These are phyloP conservation scores for Graptemys geographica DNA, from an alignment of 2,797 vertebrate genomes.

Conservation along the genomic window DNA sequence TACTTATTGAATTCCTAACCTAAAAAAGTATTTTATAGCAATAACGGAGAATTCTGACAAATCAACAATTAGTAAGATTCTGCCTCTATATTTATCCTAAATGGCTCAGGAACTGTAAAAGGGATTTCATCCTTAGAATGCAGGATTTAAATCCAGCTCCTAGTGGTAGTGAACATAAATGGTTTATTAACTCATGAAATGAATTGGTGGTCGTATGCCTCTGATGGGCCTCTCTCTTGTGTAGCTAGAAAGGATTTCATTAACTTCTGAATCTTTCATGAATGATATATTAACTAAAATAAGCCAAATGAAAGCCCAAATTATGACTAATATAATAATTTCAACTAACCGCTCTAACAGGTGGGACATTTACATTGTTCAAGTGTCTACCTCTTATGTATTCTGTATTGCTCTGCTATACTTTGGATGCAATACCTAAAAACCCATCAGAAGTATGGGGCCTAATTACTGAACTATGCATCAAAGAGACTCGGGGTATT, in stretches of 20 bases:
- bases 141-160: neutral
- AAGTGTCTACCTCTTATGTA: accelerated
- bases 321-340: neutral
- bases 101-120: neutral
- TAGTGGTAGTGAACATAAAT: neutral
- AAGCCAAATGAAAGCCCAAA: too few species aligned
- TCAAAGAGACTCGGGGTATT: neutral
- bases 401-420: neutral
- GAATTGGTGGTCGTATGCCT: neutral
- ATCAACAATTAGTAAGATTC: neutral
- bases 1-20: neutral
- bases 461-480: neutral
- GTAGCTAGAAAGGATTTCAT: neutral
- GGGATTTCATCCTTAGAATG: neutral
- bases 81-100: neutral
- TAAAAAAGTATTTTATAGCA: neutral
- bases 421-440: neutral
- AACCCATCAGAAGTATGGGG: accelerated
- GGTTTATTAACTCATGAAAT: neutral
- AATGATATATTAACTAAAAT: neutral
- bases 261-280: neutral
- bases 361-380: neutral
- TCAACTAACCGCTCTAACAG: neutral
- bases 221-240: neutral
- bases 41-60: neutral